Evolutionary conservation across 2,797 vertebrate genomes (phyloP).

Genomic region (Pygocentrus nattereri): DNA sequence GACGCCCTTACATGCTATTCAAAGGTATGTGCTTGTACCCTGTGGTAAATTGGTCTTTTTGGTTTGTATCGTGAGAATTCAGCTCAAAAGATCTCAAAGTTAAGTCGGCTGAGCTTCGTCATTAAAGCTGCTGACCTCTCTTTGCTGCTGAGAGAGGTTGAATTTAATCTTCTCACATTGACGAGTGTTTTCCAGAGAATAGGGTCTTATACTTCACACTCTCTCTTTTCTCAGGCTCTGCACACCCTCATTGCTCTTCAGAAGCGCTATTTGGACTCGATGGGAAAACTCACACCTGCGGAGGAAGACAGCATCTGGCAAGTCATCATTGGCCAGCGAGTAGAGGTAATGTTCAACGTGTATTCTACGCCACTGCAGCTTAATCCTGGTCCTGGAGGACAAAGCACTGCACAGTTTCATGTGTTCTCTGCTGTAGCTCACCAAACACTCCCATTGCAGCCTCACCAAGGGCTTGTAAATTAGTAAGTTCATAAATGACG

Average conservation of each 20-base stretch:
- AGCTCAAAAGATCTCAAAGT: background rate
- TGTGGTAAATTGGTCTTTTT: background rate
- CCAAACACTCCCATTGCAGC: no score
- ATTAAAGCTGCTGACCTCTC: no score
- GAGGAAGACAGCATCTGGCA: constrained; percentile 94
- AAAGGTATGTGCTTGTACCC: constrained; percentile 76
- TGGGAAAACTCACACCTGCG: constrained; percentile 86
- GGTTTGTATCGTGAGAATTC: background rate
- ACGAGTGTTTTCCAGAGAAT: no score
- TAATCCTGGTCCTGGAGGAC: background rate
- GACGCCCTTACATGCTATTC: constrained; percentile 91
- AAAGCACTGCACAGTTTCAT: no score
- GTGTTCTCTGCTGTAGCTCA: no score
- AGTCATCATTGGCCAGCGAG: constrained; percentile 92
- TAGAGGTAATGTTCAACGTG: constrained; percentile 81
- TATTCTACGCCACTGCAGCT: background rate
- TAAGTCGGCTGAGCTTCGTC: no score
- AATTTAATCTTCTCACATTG: no score
- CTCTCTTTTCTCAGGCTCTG: constrained; percentile 82
- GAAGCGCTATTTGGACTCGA: constrained; percentile 84
- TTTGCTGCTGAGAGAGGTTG: no score
- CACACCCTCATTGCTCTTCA: constrained; percentile 91
- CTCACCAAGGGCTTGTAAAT: no score
- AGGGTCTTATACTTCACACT: background rate
- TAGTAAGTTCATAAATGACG: no score